Base-by-base conservation (phyloP, 2,797 vertebrate genomes). In the Falco cherrug region DNA sequence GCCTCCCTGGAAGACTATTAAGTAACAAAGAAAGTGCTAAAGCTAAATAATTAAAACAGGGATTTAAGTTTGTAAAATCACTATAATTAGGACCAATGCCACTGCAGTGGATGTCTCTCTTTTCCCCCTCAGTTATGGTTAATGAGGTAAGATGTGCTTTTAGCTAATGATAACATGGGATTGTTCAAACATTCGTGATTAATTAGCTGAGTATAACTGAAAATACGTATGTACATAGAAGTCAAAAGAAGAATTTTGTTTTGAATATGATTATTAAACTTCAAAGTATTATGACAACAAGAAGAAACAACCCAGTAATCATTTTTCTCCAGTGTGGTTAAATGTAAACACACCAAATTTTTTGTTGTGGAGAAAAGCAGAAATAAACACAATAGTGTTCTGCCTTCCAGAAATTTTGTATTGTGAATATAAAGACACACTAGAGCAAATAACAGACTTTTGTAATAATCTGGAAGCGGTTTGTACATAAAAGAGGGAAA, bases 1-100 rank as follows among this genome's bases (percentile, higher is more conserved):
- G 18, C 12, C 10, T 94, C 13, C 20, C 54, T 87, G 35, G 26
- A 90, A 83, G 21, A 56, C 9, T 60, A 54, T 50, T 76, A 87
- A 79, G 13, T 80, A 83, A 86, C n/a, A 89, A 86, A 88, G 60
- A 61, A 85, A 81, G 76, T 39, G 20, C 11, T 92, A 51, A 84
- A 94, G 25, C 13, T 41, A 80, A 92, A 70, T 69, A 84, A 88
- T 75, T 16, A 75, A 82, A 70, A 47, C 21, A 67, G 26, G 31
- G 11, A 9, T 93, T 88, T 89, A 92, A 86, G 56, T 92, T 70
- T 85, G 21, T 90, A 28, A 71, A 86, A 91, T 87, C 63, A 59
- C 35, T 94, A 8, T 95, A 94, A 82, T 87, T 86, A 85, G 25
- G 71, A 86, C 45, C 85, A 91, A 88, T 28, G 56, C 29, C 54